Conservation (phyloP, 2,888 invertebrate genomes). For the Cantharis lateralis region DNA sequence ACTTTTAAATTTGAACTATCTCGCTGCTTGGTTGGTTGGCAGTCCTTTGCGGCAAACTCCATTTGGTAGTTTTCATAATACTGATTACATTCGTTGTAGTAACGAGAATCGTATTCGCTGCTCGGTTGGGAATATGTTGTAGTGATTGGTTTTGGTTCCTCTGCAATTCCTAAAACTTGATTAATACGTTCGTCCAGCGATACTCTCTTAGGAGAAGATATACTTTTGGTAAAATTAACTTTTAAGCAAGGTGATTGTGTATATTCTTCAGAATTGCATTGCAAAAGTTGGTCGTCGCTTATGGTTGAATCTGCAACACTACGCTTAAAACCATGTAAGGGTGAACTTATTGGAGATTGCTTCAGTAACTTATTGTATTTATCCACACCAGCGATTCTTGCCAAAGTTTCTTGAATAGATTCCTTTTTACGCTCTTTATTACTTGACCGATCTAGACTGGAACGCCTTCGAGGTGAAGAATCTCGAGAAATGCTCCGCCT, state of each 20-base stretch:
- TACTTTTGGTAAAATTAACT: constrained; percentile 14
- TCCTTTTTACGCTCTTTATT: constrained; percentile 17
- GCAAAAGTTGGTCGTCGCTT: constrained; percentile 57
- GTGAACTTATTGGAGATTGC: constrained; percentile 46
- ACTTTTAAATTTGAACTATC: constrained; percentile 36
- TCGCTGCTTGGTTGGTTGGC: background rate
- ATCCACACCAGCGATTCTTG: constrained; percentile 32
- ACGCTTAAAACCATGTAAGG: constrained; percentile 52
- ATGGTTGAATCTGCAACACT: constrained; percentile 62
- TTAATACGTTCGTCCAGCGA: constrained; percentile 66
- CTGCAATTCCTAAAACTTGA: constrained; percentile 62
- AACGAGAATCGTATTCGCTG: constrained; percentile 22
- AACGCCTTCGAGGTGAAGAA: constrained; percentile 15
- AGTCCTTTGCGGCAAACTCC: background rate
- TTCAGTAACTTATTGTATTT: constrained; percentile 20
- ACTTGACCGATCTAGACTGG: constrained; percentile 6
- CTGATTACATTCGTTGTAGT: constrained; percentile 22
- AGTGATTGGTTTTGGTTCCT: constrained; percentile 40
- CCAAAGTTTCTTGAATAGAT: constrained; percentile 30
- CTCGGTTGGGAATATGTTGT: constrained; percentile 25
- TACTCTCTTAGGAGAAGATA: constrained; percentile 60
- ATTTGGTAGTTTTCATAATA: constrained; percentile 2
- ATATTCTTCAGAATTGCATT: constrained; percentile 42
- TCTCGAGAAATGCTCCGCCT: constrained; percentile 13
- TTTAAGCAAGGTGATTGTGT: constrained; percentile 37